Percentiles rank a stretch among this genome's conserved stretches.
Conservation (phyloP, 2,797 vertebrate genomes). For the Hydrolagus colliei region DNA sequence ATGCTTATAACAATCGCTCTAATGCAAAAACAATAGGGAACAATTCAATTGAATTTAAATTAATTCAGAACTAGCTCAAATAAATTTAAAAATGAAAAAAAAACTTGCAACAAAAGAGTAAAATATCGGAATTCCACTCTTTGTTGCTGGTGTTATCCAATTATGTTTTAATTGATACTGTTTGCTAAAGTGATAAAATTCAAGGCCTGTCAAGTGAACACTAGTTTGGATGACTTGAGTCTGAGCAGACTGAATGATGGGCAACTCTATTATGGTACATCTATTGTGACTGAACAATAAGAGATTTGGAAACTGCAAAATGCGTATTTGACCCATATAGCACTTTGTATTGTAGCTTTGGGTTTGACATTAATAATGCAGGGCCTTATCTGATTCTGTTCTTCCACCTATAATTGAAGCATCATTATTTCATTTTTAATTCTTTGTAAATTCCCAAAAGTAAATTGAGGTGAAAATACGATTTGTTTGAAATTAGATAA, state of each 20-base stretch:
- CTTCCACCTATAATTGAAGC: neutral
- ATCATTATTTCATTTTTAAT: neutral
- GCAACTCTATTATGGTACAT: neutral
- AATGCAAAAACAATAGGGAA: neutral
- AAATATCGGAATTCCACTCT: neutral
- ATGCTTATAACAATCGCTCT: too few relatives aligned
- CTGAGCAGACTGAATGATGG: neutral
- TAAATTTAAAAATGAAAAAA: neutral
- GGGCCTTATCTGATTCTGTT: neutral
- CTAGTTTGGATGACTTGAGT: neutral
- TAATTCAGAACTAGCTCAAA: slow-evolving; percentile 1
- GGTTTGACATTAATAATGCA: neutral
- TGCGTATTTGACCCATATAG: neutral
- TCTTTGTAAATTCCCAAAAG: neutral
- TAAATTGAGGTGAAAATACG: neutral
- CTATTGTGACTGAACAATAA: neutral
- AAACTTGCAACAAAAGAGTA: neutral
- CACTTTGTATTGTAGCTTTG: neutral
- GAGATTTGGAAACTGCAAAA: neutral
- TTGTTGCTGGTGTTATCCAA: neutral
- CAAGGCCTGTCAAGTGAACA: neutral
- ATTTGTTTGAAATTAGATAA: neutral
- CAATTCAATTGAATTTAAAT: neutral
- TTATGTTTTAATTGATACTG: neutral
- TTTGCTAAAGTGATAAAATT: neutral